Base-by-base conservation (phyloP, 2,113 vertebrate species). In the Hypanus sabinus region DNA sequence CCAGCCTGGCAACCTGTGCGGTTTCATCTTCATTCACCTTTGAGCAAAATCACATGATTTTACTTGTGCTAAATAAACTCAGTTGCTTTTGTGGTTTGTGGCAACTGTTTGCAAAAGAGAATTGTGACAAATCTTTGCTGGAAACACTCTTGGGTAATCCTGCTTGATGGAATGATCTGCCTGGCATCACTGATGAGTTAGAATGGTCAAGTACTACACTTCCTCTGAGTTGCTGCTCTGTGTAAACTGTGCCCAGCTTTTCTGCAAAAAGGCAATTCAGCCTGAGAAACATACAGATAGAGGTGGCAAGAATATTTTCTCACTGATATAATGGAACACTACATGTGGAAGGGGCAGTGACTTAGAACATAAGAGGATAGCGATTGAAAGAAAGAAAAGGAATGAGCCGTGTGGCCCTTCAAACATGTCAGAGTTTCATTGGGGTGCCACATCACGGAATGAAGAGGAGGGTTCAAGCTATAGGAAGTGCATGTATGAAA, bases 1-100 rank as follows among this genome's bases (percentile, higher is more conserved):
- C 16, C 38, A 71, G 38, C 62, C 33, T 71, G 36, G 33, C 24
- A 65, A 33, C 24, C 36, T 70, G 68, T 71, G 36, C 30, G 38
- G 62, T 71, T 70, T 71, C 36, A 71, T 92, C 36, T 71, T 71
- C 46, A 92, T 92, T 92, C 68, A 92, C 90, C 68, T 46, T 27
- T 38, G 65, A 65, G 62, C 57, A 22, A 71, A 71, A 62, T 38
- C n/a, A 92, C 33, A 92, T 38, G 4, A 36, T 46, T 92, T 46
- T 71, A 71, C 9, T 22, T 18, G 68, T 46, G 62, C 65, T 62
- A 46, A 38, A 11, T 33, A 65, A 38, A 18, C 65, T 38, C 46
- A 46, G 11, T 1, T 38, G 65, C 62, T 71, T n/a, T 33, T 27
- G 16, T 7, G 18, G 65, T 70, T 92, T 92, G 65, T 60, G 55